These are phyloP conservation scores for Malachius bipustulatus DNA, from an alignment of 2,888 invertebrate genomes.

Conservation along the genomic window DNA sequence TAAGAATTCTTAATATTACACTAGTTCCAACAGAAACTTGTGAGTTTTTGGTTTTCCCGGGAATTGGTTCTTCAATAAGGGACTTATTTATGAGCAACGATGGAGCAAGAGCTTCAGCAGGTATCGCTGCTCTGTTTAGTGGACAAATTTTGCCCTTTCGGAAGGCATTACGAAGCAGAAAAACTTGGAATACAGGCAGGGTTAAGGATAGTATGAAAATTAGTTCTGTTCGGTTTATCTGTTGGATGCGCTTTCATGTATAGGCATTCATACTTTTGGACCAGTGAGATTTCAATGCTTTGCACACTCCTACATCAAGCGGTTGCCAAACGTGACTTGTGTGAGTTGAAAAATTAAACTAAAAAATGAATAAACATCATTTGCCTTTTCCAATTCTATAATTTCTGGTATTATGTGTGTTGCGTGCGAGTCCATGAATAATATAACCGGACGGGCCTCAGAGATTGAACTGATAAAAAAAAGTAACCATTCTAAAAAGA, in stretches of 20 bases:
- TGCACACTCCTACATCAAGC: conserved; percentile 1
- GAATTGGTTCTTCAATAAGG: no score
- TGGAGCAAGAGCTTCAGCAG: conserved; percentile 10
- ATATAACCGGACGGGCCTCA: neutral
- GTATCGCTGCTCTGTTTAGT: conserved; percentile 10
- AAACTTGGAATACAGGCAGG: conserved; percentile 11
- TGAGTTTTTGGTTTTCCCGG: no score
- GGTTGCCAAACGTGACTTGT: conserved; percentile 5
- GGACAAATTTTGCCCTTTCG: conserved; percentile 10
- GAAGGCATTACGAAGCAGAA: conserved; percentile 9
- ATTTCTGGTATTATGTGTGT: neutral
- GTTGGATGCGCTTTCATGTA: conserved; percentile 8
- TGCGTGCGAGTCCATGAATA: neutral
- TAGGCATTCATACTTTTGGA: conserved; percentile 7
- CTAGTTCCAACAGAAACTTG: no score
- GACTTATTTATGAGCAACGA: no score
- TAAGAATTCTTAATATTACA: no score
- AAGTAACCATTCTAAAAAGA: neutral
- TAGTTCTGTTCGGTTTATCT: conserved; percentile 11
- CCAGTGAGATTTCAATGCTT: neutral
- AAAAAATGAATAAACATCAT: conserved; percentile 9
- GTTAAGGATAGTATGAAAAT: conserved; percentile 11
- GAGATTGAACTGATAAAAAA: neutral
- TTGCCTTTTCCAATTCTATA: neutral
- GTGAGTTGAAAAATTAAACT: conserved; percentile 1